Percentiles rank a stretch among this genome's conserved stretches.
phyloP scores from a whole-genome alignment of 2,113 vertebrate genomes.

The Progne subis region DNA sequence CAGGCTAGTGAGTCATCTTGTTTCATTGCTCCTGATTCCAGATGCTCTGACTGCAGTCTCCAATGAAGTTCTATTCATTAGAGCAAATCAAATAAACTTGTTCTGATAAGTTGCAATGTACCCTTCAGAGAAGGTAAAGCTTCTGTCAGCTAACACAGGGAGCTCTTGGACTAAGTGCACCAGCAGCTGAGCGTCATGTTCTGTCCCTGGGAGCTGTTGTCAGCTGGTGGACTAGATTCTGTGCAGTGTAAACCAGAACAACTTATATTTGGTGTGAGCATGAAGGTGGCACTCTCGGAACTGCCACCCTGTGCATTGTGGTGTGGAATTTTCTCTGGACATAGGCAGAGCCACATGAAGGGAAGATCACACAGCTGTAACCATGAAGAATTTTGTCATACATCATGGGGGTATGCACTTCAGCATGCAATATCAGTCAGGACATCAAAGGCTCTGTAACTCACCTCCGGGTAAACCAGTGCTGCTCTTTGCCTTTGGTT shows the following conservation, averaged over 20 bases:
- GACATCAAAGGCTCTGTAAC: background rate
- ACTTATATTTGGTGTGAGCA: background rate
- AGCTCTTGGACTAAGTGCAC: background rate
- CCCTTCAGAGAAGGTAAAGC: background rate
- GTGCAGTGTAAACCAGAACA: background rate
- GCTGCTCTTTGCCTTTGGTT: background rate
- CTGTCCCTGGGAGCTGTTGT: background rate
- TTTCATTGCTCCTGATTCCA: background rate
- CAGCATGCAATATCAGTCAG: background rate
- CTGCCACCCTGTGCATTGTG: fast-evolving
- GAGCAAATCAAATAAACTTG: background rate
- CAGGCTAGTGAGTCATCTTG: background rate
- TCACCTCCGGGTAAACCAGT: background rate
- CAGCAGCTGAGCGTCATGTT: background rate
- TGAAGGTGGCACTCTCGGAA: background rate
- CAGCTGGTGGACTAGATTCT: background rate
- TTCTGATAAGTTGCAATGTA: background rate
- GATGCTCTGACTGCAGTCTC: background rate
- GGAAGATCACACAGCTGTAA: background rate
- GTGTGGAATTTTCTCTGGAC: background rate
- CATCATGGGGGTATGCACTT: background rate
- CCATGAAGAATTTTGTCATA: background rate
- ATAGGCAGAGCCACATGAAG: background rate
- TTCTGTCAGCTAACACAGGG: background rate
- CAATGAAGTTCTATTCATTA: background rate